A percentile compares a stretch with the other conserved stretches of the same genome.
Evolutionary conservation across 2,888 invertebrate genomes (phyloP).

Genomic region (Philopedon plagiatum): DNA sequence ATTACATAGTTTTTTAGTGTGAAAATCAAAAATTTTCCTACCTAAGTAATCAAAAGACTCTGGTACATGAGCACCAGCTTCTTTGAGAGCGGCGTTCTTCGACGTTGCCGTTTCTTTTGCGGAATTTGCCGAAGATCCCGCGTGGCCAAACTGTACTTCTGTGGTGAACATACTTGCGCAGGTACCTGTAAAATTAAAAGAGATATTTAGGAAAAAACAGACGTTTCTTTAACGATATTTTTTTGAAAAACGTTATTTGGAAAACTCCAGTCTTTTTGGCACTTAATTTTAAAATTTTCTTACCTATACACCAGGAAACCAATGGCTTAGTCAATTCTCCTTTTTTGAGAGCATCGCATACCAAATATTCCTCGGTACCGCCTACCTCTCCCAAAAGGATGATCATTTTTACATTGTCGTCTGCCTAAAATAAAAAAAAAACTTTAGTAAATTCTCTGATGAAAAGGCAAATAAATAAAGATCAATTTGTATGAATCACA

Average conservation of each 20-base stretch:
- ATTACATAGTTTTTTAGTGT: too few relatives aligned
- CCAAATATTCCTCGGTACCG: constrained; percentile 97
- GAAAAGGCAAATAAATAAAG: too few relatives aligned
- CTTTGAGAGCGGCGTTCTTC: constrained; percentile 88
- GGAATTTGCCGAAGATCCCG: constrained; percentile 97
- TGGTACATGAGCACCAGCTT: constrained; percentile 92
- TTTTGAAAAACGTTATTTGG: too few relatives aligned
- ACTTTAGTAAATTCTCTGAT: too few relatives aligned
- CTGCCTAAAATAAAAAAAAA: constrained; percentile 68
- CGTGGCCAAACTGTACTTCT: constrained; percentile 97
- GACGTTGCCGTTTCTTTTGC: constrained; percentile 88
- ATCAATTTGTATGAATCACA: neutral
- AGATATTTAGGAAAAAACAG: neutral
- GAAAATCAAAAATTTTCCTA: constrained; percentile 39
- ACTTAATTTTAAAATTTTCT: constrained; percentile 30
- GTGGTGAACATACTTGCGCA: constrained; percentile 85
- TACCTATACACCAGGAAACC: constrained; percentile 98
- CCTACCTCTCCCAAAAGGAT: constrained; percentile 98
- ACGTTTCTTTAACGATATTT: too few relatives aligned
- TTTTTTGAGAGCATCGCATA: constrained; percentile 87
- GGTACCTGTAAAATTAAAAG: constrained; percentile 57
- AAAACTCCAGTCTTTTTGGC: too few relatives aligned
- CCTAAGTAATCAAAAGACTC: constrained; percentile 87
- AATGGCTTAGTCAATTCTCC: constrained; percentile 92
- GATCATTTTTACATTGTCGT: constrained; percentile 92